A percentile compares a stretch with the other conserved stretches of the same genome.
phyloP scores from a whole-genome alignment of 2,797 vertebrate genomes.

The Lagorchestes hirsutus region DNA sequence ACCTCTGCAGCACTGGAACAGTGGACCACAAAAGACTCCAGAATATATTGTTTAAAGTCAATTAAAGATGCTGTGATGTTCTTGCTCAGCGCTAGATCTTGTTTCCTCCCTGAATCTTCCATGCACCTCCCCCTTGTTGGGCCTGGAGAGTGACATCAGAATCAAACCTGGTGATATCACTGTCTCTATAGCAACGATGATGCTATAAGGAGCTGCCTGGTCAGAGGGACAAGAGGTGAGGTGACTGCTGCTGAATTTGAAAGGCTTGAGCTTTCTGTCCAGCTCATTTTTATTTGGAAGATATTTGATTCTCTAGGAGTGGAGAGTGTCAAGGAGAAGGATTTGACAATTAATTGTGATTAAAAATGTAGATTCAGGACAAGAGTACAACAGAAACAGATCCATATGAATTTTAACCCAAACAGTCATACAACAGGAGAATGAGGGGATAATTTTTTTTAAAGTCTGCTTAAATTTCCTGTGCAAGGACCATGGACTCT shows the following conservation, averaged over 20 bases:
- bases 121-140: constrained; percentile 69
- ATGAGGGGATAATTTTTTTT: constrained; percentile 15
- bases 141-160: constrained; percentile 81
- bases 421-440: background rate
- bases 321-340: background rate
- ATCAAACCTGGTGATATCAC: constrained; percentile 70
- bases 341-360: constrained; percentile 16
- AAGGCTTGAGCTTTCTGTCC: constrained; percentile 13
- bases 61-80: constrained; percentile 67
- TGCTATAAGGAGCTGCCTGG: constrained; percentile 24
- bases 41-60: constrained; percentile 63
- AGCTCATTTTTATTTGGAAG: constrained; percentile 33
- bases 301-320: constrained; percentile 19
- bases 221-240: background rate
- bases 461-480: constrained; percentile 6
- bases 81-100: constrained; percentile 74
- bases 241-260: constrained; percentile 13
- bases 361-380: constrained; percentile 40
- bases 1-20: constrained; percentile 66
- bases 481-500: constrained; percentile 29
- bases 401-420: background rate
- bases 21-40: constrained; percentile 66
- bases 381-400: constrained; percentile 23
- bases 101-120: constrained; percentile 72
- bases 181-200: constrained; percentile 73